Evolutionary conservation across 2,113 vertebrate species (phyloP), one percentile per base, ranked within the genome.

Genomic region (Notiomystis cincta): DNA sequence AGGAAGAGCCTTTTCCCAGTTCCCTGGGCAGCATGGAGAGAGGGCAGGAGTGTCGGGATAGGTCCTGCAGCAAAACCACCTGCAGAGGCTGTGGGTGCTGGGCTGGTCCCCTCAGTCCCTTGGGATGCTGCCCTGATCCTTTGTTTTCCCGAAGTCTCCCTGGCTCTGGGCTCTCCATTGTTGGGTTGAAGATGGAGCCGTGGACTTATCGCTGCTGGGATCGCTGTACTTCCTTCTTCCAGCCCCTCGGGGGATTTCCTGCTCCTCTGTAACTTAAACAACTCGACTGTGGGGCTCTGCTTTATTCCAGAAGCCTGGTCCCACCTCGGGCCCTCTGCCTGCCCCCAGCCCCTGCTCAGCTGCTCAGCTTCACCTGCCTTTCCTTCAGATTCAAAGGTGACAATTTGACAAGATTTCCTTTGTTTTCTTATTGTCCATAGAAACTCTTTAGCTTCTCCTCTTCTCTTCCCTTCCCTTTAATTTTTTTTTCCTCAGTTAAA

Each of bases 161-260:
- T 21, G 38, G 33, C 72, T 87, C 66, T 64, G 1, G 1, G 31
- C 23, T 78, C 25, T 44, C 25, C 6, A 20, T 18, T 57, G 87
- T 33, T 64, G 69, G 50, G 28, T 50, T 60, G 66, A 53, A 65
- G 94, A 80, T 64, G 90, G 85, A 92, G 82, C 61, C 2, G 1
- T 57, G 53, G 75, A 69, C 50, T 82, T 78, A 81, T 84, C 38
- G 1, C 61, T 35, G 51, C 65, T 78, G 91, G 87, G 47, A 91
- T 95, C 53, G 4, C 94, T 82, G 21, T 13, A 35, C 62, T 82
- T 80, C 89, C 91, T 47, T 57, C 27, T 38, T 50, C 66, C 83
- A 90, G 5, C 47, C 73, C 91, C 93, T 95, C 57, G 58, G 87
- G 73, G 45, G 50, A 94, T 93, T 91, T 69, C 94, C 94, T 96